Conservation (phyloP, 1,140 invertebrate species). For the Lucilia cuprina region DNA sequence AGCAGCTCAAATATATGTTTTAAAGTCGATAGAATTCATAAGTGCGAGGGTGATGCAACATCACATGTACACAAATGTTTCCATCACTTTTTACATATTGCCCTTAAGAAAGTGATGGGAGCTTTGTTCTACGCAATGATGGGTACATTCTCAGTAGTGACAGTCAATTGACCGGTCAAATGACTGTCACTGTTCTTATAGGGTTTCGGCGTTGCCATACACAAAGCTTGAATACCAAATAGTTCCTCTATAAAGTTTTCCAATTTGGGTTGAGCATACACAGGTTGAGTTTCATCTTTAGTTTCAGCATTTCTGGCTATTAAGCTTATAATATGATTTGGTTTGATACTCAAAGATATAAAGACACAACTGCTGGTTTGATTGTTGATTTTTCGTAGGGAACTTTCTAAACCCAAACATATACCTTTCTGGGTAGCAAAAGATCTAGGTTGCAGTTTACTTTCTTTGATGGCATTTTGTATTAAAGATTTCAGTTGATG, state of each 20-base stretch:
- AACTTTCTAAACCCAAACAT: background rate
- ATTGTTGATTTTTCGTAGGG: background rate
- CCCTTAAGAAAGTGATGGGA: no score
- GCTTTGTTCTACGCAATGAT: no score
- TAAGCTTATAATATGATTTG: conserved; percentile 47
- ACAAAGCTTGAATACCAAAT: conserved; percentile 46
- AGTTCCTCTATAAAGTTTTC: conserved; percentile 48
- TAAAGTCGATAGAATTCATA: no score
- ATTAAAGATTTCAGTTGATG: background rate
- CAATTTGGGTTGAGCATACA: conserved; percentile 51
- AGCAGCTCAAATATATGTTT: no score
- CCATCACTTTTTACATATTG: no score
- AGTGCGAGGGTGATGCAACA: no score
- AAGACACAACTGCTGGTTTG: conserved; percentile 46
- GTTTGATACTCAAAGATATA: conserved; percentile 49
- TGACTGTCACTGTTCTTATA: no score
- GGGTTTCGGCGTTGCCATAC: no score
- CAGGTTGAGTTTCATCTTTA: conserved; percentile 45
- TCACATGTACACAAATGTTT: no score
- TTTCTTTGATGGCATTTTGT: background rate
- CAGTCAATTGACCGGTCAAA: no score
- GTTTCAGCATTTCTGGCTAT: conserved; percentile 48
- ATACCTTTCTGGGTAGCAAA: conserved; percentile 3
- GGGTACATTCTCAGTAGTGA: no score
- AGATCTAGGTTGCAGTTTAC: background rate